A percentile compares a stretch with the other conserved stretches of the same genome.
Conservation (phyloP, 2,113 vertebrate genomes). For the Dasyornis broadbenti region DNA sequence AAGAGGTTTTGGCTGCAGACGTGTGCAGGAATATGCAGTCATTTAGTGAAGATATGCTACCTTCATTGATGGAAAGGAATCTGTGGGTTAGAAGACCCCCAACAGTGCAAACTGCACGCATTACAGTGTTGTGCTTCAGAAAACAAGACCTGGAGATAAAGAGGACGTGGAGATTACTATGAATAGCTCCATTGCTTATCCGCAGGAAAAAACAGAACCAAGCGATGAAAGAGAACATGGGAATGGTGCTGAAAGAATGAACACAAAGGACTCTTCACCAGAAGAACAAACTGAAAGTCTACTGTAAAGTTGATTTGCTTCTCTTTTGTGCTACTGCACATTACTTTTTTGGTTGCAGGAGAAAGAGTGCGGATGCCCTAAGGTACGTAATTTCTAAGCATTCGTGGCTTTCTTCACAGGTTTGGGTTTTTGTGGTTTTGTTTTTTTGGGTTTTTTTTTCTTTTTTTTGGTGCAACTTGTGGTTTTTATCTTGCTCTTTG, state of each 20-base stretch:
- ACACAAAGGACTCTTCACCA: constrained; percentile 81
- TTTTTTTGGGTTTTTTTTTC: neutral
- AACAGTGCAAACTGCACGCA: neutral
- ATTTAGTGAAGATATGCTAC: neutral
- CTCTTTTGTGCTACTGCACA: neutral
- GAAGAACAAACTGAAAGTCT: constrained; percentile 84
- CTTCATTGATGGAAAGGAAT: neutral
- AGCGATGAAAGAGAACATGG: constrained; percentile 54
- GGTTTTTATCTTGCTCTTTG: neutral
- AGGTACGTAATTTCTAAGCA: neutral
- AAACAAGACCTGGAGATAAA: neutral
- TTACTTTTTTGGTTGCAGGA: constrained; percentile 38
- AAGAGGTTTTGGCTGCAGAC: neutral
- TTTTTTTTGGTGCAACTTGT: neutral
- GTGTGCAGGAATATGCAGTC: neutral
- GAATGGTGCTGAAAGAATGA: constrained; percentile 57
- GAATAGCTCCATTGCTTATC: neutral
- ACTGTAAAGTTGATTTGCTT: constrained; percentile 30
- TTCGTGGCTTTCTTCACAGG: neutral
- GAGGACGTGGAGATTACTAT: neutral
- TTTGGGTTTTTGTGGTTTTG: no score
- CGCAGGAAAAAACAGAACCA: neutral
- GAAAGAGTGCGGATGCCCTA: neutral
- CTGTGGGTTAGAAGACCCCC: constrained; percentile 23
- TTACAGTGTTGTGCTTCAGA: neutral